These are phyloP conservation scores for Sogatella furcifera DNA, from an alignment of 1,140 invertebrate genomes.

Conservation along the genomic window DNA sequence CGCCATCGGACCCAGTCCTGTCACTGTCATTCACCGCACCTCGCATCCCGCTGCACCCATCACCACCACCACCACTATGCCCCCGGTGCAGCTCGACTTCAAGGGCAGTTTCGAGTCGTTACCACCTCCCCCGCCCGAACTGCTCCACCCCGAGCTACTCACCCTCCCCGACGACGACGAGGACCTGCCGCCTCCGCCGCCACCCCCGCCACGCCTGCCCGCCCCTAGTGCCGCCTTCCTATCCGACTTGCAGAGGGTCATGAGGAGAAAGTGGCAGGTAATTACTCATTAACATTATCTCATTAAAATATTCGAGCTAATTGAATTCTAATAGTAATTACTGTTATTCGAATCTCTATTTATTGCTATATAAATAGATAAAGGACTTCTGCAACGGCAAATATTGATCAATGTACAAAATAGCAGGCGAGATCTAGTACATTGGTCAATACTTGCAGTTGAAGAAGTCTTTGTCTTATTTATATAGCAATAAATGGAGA, in stretches of 20 bases:
- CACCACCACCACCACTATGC: too few relatives aligned
- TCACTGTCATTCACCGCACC: background rate
- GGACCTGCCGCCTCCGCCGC: slow-evolving; percentile 28
- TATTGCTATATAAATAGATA: too few relatives aligned
- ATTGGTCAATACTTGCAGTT: too few relatives aligned
- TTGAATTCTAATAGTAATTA: too few relatives aligned
- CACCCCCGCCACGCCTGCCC: slow-evolving; percentile 53
- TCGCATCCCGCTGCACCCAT: too few relatives aligned
- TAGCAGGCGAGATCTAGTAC: too few relatives aligned
- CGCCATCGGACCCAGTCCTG: slow-evolving; percentile 5
- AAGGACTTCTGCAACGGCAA: too few relatives aligned
- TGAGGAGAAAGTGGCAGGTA: slow-evolving; percentile 89
- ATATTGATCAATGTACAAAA: too few relatives aligned
- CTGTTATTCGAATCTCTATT: too few relatives aligned
- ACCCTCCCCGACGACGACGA: slow-evolving; percentile 9
- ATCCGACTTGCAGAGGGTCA: slow-evolving; percentile 77
- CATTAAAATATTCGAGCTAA: background rate
- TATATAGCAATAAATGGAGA: too few relatives aligned
- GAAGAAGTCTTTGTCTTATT: too few relatives aligned
- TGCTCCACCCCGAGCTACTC: slow-evolving; percentile 50
- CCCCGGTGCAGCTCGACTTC: too few relatives aligned
- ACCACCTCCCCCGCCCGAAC: slow-evolving; percentile 63
- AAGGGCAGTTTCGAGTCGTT: slow-evolving; percentile 54
- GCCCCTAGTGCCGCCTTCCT: slow-evolving; percentile 56
- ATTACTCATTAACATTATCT: background rate